Base-by-base conservation (phyloP, 2,888 invertebrate genomes). In the Hololepta plana region DNA sequence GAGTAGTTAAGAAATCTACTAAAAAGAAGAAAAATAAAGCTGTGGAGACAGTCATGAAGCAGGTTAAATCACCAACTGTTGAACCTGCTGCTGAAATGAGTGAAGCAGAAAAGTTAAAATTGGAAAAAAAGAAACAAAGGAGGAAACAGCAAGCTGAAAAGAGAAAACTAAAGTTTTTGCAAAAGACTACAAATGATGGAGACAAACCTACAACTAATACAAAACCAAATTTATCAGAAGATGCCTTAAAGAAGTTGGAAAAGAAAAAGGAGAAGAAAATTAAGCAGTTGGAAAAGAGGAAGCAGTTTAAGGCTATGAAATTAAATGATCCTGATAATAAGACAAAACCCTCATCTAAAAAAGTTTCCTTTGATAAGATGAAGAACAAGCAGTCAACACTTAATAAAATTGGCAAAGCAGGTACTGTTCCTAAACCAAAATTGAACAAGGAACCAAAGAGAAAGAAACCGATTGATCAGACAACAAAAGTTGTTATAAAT, bases 401-500 rank as follows among this genome's bases (percentile, higher is more conserved):
- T n/a, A n/a, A n/a, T n/a, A n/a, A n/a, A n/a, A n/a, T n/a, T n/a
- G 11, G 17, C 10, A 20, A 8, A 20, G 30, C 35, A 23, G 20
- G 23, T 7, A 33, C 32, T 26, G 9, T 19, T 40, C 38, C 14
- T 14, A 34, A 27, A 30, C 11, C 4, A 33, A 26, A 31, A 4
- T 33, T 45, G 7, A 43, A 51, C 28, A 47, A 53, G 31, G 51
- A 49, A 44, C 53, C 53, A 37, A 47, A 45, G 27, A 50, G 55
- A 16, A 57, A 51, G 45, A 68, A 62, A 44, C 59, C 51, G 51
- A 45, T 41, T 6, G 12, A 11, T 6, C 23, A 32, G 27, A 31
- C 41, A 14, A 31, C 61, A 29, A 63, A 61, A 44, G 53, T 72
- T 17, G 59, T 62, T 15, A 62, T 75, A 10, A 70, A 73, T 51